Evolutionary conservation across 2,113 vertebrate genomes (phyloP).

Genomic region (Podilymbus podiceps): DNA sequence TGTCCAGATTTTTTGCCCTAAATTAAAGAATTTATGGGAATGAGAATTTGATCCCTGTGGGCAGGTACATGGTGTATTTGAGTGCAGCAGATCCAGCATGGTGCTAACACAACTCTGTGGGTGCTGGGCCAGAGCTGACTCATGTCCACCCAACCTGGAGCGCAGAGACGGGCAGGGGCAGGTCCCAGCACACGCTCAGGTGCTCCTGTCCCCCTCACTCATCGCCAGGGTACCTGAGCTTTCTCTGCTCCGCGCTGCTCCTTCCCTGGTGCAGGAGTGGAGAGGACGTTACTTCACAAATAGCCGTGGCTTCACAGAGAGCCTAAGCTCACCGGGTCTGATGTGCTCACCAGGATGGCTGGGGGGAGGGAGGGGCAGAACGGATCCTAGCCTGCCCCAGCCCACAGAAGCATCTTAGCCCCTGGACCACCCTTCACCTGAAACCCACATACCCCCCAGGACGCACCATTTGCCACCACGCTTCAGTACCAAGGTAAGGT

Average conservation of each 20-base stretch:
- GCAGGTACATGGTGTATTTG: background rate
- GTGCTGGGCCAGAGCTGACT: background rate
- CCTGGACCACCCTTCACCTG: background rate
- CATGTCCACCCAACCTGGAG: background rate
- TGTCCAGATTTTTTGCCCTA: background rate
- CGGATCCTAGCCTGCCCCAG: background rate
- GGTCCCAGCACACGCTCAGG: rapidly evolving
- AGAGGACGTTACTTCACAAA: background rate
- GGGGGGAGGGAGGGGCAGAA: background rate
- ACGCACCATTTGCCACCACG: rapidly evolving
- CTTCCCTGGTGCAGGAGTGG: too few relatives aligned
- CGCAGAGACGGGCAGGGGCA: background rate
- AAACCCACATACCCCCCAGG: background rate
- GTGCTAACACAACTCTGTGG: background rate
- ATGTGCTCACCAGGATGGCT: background rate
- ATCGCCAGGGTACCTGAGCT: background rate
- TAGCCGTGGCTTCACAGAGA: rapidly evolving
- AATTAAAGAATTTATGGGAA: background rate
- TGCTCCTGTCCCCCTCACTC: background rate
- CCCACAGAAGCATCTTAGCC: background rate
- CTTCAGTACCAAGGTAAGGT: background rate
- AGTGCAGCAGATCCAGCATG: background rate
- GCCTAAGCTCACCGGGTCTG: background rate
- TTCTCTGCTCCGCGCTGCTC: background rate
- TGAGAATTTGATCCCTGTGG: background rate